phyloP scores from a whole-genome alignment of 2,113 vertebrate genomes.

The Trogon surrucura region DNA sequence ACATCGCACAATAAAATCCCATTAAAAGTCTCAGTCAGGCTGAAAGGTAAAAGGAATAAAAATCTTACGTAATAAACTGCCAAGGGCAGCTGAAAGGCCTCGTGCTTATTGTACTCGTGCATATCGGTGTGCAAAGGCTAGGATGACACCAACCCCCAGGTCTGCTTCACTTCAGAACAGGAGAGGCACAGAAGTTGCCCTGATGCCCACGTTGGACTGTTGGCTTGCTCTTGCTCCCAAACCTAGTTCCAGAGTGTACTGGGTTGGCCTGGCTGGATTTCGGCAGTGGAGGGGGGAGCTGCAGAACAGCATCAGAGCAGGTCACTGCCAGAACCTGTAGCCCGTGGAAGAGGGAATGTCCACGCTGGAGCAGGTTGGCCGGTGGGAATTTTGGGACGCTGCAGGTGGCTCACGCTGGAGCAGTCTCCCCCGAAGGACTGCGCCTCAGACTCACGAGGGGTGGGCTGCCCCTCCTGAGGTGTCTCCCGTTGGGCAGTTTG shows the following conservation, averaged over 20 bases:
- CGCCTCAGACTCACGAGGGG: too few relatives aligned
- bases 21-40: slow-evolving; percentile 65
- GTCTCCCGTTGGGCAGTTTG: too few relatives aligned
- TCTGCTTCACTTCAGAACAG: slow-evolving; percentile 83
- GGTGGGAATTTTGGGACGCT: too few relatives aligned
- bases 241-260: slow-evolving; percentile 76
- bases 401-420: too few relatives aligned
- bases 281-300: too few relatives aligned
- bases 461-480: too few relatives aligned
- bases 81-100: neutral
- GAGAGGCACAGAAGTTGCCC: slow-evolving; percentile 92
- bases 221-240: slow-evolving; percentile 92
- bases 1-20: slow-evolving; percentile 71
- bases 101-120: neutral
- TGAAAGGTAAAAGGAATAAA: slow-evolving; percentile 44
- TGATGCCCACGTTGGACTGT: slow-evolving; percentile 79
- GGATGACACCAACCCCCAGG: neutral
- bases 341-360: too few relatives aligned
- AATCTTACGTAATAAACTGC: neutral
- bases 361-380: too few relatives aligned
- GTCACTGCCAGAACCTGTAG: too few relatives aligned
- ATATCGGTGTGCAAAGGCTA: neutral
- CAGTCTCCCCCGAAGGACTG: too few relatives aligned
- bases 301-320: too few relatives aligned
- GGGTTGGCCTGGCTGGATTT: too few relatives aligned